Conservation (phyloP, 2,797 vertebrate genomes). For the Propithecus deckenii region DNA sequence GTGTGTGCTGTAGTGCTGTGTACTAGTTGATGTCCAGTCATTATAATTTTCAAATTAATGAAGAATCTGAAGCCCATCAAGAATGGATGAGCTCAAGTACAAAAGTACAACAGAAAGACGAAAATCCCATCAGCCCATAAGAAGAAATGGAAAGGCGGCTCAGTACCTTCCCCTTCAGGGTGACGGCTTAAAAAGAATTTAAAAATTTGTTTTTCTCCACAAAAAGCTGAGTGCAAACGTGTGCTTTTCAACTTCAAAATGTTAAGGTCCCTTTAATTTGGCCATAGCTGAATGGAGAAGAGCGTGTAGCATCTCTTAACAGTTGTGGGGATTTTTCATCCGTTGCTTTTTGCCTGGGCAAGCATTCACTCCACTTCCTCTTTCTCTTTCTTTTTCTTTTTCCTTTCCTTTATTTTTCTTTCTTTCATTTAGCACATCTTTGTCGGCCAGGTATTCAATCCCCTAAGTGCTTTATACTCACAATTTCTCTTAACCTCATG, state of each 20-base stretch:
- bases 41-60: constrained; percentile 25
- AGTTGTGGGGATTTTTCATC: not conserved
- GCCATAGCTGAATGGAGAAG: not conserved
- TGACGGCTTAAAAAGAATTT: not conserved
- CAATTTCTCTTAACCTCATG: not conserved
- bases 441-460: not conserved
- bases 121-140: not conserved
- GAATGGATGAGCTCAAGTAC: not conserved
- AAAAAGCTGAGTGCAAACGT: not conserved
- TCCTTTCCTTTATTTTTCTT: not conserved
- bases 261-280: not conserved
- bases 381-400: not conserved
- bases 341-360: not conserved
- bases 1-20: not conserved
- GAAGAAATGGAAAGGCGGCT: not conserved
- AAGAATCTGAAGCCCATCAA: not conserved
- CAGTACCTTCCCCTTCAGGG: not conserved
- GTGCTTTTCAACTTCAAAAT: constrained; percentile 7
- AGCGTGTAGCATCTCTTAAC: not conserved
- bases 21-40: not conserved
- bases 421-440: not conserved
- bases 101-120: not conserved
- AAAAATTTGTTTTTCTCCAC: not conserved
- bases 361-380: not conserved
- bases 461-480: not conserved